Evolutionary conservation across 1,140 invertebrate genomes (phyloP), one percentile per base, ranked within the genome.

Genomic region (Amyelois transitella): DNA sequence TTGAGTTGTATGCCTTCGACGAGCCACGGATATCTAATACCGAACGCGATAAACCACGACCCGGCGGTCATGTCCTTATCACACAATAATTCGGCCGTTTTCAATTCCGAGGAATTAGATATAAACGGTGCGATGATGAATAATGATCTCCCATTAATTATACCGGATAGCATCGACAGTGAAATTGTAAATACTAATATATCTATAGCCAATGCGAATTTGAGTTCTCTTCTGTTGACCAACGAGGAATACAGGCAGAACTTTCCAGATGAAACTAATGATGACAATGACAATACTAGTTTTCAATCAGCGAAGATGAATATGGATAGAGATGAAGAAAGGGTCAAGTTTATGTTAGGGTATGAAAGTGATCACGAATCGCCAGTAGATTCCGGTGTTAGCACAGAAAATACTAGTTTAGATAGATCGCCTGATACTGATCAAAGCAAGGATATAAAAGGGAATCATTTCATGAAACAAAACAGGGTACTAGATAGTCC

Each of bases 331-430:
- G 80, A 82, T 5, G 73, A 80, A 21, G 88, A 90, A n/a, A 90
- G 86, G 20, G 91, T 91, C 32, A 87, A 84, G 63, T 89, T 89
- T 57, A 82, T 86, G 66, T 60, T 89, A 32, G 86, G 83, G 3
- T 88, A 89, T 50, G 87, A 88, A 24, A 88, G 86, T 55, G 86
- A 89, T n/a, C 81, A 85, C 7, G 85, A 88, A 52, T 88, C 86
- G 24, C 92, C 92, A 1, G 91, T 86, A 0, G 93, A 94, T 72
- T 93, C 92, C 0, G 92, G 93, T 0, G 92, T 94, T 38, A 93
- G 92, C 61, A 94, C 92, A 0, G 93, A 93, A 73, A 94, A 93
- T 53, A 93, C 92, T 4, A 93, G 92, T 68, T 75, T 94, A 71
- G 91, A 92, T 72, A 77, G 90, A 60, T 91, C 90, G 1, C 91